Percentiles rank a stretch among this genome's conserved stretches.
These are phyloP conservation scores for Thunnus albacares DNA, from an alignment of 2,797 vertebrate species.

Conservation along the genomic window DNA sequence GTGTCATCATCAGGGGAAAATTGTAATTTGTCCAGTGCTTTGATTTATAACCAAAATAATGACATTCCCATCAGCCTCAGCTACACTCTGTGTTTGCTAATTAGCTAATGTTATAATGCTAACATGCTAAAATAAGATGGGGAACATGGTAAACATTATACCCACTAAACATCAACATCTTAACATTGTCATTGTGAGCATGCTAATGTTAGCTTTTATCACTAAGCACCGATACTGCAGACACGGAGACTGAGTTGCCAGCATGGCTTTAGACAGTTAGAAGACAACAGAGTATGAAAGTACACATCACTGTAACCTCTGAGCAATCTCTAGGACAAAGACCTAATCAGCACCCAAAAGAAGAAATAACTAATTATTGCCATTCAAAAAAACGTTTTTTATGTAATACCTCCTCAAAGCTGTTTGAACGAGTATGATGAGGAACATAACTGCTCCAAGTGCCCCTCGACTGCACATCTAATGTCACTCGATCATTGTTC, in stretches of 20 bases:
- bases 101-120: too few species aligned
- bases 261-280: neutral
- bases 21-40: too few species aligned
- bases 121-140: too few species aligned
- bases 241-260: neutral
- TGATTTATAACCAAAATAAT: too few species aligned
- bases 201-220: too few species aligned
- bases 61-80: too few species aligned
- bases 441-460: constrained; percentile 19
- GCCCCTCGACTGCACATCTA: constrained; percentile 35
- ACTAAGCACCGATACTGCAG: neutral
- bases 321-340: constrained; percentile 46
- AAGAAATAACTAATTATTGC: constrained; percentile 45
- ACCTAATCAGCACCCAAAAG: constrained; percentile 57
- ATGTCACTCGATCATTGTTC: constrained; percentile 66
- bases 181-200: too few species aligned
- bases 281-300: constrained; percentile 4
- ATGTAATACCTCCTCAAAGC: constrained; percentile 13
- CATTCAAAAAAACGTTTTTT: constrained; percentile 36
- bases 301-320: neutral
- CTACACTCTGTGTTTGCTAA: too few species aligned
- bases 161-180: too few species aligned
- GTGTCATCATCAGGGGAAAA: too few species aligned
- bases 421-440: constrained; percentile 32
- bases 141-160: too few species aligned